Percentiles rank a stretch among this genome's conserved stretches.
Conservation (phyloP, 2,888 invertebrate genomes). For the Penaeus monodon region DNA sequence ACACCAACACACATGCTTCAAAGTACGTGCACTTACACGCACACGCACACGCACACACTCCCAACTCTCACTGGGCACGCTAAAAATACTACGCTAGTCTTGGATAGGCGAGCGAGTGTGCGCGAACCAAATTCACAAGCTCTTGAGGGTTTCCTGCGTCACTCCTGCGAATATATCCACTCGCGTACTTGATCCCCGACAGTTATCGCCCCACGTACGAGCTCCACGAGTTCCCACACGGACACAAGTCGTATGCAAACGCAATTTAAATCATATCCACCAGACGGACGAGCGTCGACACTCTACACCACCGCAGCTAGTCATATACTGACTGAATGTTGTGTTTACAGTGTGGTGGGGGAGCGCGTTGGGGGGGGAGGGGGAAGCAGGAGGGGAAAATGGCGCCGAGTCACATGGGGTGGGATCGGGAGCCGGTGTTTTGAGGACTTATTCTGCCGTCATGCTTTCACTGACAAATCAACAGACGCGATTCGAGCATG, state of each 20-base stretch:
- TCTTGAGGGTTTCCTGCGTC: background rate
- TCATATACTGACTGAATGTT: conserved; percentile 23
- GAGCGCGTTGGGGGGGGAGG: background rate
- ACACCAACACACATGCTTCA: background rate
- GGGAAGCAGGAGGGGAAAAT: conserved; percentile 20
- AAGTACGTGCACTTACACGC: conserved; percentile 6
- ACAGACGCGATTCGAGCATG: background rate
- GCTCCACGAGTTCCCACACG: background rate
- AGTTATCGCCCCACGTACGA: no score
- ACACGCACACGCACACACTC: conserved; percentile 13
- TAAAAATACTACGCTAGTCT: conserved; percentile 28
- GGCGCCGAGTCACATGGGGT: conserved; percentile 29
- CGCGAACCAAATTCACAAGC: conserved; percentile 27
- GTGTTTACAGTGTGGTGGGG: conserved; percentile 23
- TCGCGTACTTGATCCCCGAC: background rate
- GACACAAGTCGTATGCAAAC: no score
- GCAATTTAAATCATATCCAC: conserved; percentile 13
- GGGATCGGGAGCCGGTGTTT: conserved; percentile 20
- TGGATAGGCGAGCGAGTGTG: conserved; percentile 20
- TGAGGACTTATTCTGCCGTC: background rate
- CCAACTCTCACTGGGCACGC: conserved; percentile 19
- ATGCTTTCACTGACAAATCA: background rate
- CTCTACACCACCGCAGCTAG: conserved; percentile 2
- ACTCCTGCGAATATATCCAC: background rate
- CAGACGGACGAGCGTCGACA: background rate